These are phyloP conservation scores for Atta cephalotes DNA, from an alignment of 1,140 invertebrate species.

Conservation along the genomic window DNA sequence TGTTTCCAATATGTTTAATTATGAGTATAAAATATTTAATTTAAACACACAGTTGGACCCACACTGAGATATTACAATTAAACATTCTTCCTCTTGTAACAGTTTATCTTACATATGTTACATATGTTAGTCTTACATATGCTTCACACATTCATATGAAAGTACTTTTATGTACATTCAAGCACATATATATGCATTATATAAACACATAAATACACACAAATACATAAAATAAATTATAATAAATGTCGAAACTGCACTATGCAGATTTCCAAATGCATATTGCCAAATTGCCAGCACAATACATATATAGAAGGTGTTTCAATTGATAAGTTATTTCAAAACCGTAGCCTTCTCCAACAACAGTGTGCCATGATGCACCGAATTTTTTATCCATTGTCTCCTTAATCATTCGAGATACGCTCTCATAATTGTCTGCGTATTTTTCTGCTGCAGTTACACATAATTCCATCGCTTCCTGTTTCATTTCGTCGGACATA, in stretches of 20 bases:
- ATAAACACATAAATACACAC: background rate
- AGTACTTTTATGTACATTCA: constrained; percentile 10
- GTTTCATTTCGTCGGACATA: constrained; percentile 97
- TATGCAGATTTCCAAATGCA: constrained; percentile 93
- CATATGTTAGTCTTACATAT: background rate
- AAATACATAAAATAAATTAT: constrained; percentile 12
- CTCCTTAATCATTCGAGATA: constrained; percentile 97
- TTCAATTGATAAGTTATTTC: constrained; percentile 98
- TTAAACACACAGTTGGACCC: constrained; percentile 31
- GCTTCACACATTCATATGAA: background rate
- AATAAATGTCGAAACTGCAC: background rate
- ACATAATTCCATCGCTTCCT: constrained; percentile 95
- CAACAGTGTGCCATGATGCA: constrained; percentile 96
- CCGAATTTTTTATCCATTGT: constrained; percentile 98
- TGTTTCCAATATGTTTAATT: constrained; percentile 31
- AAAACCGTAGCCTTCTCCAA: constrained; percentile 97
- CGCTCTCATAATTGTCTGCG: constrained; percentile 90
- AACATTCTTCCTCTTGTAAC: constrained; percentile 10
- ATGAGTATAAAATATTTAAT: constrained; percentile 11
- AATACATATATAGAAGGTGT: constrained; percentile 97
- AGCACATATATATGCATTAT: no score
- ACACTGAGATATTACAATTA: background rate
- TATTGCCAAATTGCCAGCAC: constrained; percentile 96
- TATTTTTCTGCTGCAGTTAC: constrained; percentile 97
- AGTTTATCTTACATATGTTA: background rate